Conservation (phyloP, 2,113 vertebrate species). For the Scalopus aquaticus region DNA sequence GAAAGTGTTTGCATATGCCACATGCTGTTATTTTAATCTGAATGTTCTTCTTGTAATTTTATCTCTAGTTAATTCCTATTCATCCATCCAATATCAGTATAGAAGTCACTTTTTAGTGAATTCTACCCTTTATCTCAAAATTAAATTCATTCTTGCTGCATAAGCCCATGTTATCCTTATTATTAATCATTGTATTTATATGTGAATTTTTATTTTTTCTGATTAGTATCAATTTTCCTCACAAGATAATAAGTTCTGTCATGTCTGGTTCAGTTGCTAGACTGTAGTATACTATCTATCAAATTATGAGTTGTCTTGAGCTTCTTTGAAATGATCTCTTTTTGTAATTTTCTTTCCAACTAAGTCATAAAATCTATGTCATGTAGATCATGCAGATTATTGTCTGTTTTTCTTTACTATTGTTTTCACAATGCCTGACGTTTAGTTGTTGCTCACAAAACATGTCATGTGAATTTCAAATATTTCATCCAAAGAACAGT, state of each 20-base stretch:
- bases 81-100: background rate
- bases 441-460: background rate
- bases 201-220: background rate
- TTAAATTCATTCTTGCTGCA: background rate
- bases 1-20: background rate
- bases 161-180: background rate
- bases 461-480: background rate
- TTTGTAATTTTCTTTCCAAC: background rate
- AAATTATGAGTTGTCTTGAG: background rate
- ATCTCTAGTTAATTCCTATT: background rate
- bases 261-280: background rate
- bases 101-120: background rate
- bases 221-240: background rate
- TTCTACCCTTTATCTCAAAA: background rate
- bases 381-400: background rate
- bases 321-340: background rate
- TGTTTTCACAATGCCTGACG: background rate
- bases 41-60: background rate
- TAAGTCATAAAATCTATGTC: background rate
- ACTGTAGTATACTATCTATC: background rate
- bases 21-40: background rate
- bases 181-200: background rate
- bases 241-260: background rate
- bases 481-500: background rate
- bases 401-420: background rate